Conservation (phyloP, 2,113 vertebrate genomes). For the Sphaerodactylus townsendi region DNA sequence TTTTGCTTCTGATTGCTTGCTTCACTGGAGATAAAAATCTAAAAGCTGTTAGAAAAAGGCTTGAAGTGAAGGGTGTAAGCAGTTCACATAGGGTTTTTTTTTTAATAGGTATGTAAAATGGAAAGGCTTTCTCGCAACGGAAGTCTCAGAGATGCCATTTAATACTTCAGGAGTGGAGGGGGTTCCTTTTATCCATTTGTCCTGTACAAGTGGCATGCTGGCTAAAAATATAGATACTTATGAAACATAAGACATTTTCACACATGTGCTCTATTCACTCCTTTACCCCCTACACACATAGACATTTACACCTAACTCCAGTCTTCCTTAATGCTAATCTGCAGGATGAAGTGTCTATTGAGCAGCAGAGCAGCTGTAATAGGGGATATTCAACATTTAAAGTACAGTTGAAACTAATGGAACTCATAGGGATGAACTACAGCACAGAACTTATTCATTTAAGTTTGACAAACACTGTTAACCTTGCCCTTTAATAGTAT, state of each 20-base stretch:
- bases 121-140: background rate
- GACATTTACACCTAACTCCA: background rate
- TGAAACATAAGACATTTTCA: no score
- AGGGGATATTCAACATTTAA: background rate
- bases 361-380: background rate
- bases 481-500: slow-evolving; percentile 27
- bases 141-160: background rate
- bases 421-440: background rate
- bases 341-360: background rate
- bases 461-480: slow-evolving; percentile 27
- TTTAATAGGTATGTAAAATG: background rate
- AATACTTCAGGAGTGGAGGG: background rate
- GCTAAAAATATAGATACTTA: background rate
- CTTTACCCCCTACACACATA: background rate
- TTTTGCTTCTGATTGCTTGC: no score
- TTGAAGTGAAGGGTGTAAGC: background rate
- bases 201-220: background rate
- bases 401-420: background rate
- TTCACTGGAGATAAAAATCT: no score
- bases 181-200: no score
- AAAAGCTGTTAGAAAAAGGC: background rate
- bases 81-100: background rate
- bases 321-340: background rate
- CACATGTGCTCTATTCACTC: no score
- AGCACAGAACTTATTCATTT: slow-evolving; percentile 15